These are phyloP conservation scores for Arenaria interpres DNA, from an alignment of 2,113 vertebrate species.

Conservation along the genomic window DNA sequence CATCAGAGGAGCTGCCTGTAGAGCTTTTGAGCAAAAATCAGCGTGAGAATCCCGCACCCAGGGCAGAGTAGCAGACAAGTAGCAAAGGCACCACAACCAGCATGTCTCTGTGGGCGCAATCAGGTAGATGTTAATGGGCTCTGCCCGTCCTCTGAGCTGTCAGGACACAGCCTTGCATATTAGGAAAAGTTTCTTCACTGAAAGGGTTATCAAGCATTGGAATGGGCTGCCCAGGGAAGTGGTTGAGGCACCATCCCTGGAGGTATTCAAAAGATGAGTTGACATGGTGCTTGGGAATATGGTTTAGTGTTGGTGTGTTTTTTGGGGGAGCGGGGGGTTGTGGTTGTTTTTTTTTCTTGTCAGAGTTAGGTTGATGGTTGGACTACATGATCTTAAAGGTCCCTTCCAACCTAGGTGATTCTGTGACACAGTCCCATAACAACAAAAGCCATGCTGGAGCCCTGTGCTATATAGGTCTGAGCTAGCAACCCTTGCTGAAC, in stretches of 20 bases:
- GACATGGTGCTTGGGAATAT: no score
- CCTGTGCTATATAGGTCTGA: background rate
- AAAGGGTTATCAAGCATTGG: no score
- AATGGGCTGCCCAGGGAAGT: no score
- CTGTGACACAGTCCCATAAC: background rate
- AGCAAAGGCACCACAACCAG: background rate
- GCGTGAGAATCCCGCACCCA: background rate
- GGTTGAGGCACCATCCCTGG: no score
- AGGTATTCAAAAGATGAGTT: no score
- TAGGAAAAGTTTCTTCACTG: no score
- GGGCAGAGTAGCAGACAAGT: background rate
- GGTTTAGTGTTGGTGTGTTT: no score
- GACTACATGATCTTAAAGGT: no score
- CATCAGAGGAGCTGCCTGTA: background rate
- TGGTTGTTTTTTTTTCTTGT: no score
- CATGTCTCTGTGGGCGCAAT: background rate
- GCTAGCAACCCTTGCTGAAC: background rate
- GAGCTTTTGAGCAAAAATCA: background rate
- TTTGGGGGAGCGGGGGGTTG: no score
- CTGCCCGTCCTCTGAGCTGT: background rate
- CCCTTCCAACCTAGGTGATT: no score
- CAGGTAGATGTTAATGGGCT: background rate
- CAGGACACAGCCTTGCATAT: background rate
- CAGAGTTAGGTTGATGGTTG: no score
- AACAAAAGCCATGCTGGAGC: background rate